Evolutionary conservation across 2,888 invertebrate species (phyloP), one percentile per base, ranked within the genome.

Genomic region (Polydrusus tereticollis): DNA sequence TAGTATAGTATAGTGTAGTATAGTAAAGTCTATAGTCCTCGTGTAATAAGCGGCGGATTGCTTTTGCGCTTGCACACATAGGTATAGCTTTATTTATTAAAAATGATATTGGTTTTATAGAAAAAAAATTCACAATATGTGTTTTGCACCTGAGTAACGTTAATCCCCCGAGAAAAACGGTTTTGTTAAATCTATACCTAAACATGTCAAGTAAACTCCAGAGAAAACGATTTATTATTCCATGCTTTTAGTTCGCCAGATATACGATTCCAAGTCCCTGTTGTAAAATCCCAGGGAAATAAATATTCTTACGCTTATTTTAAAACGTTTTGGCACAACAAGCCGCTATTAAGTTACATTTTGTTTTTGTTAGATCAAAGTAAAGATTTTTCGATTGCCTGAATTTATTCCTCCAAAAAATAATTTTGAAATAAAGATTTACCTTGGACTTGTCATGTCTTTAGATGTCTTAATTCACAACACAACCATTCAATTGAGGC

Each of bases 211-310:
- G 47, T 12, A 47, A 47, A 1, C 47, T n/a, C 21, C 12, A 23
- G 21, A 47, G 47, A 47, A n/a, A n/a, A 47, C n/a, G 47, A 47
- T 47, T 47, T 47, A 47, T 21, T 23, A 23, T 47, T 47, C 47
- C 20, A 12, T 47, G 47, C 47, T 47, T 47, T 47, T 47, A 47
- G 23, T 23, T 23, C 20, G 2, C 12, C 36, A n/a, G n/a, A 3
- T 16, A 41, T n/a, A 47, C 20, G 23, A 47, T 23, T 20, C 23
- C 21, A 47, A 20, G n/a, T 47, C 47, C 47, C 47, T n/a, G 10
- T 21, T 23, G 47, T n/a, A 47, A 47, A 21, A 45, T 45, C 20
- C 45, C 7, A 45, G 21, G 21, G 20, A 45, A 45, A 45, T 20
- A 45, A 45, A 45, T 45, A 10, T 18, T 45, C 21, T 21, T 45